These are phyloP conservation scores for Ladona fulva DNA, from an alignment of 1,140 invertebrate species.

Conservation along the genomic window DNA sequence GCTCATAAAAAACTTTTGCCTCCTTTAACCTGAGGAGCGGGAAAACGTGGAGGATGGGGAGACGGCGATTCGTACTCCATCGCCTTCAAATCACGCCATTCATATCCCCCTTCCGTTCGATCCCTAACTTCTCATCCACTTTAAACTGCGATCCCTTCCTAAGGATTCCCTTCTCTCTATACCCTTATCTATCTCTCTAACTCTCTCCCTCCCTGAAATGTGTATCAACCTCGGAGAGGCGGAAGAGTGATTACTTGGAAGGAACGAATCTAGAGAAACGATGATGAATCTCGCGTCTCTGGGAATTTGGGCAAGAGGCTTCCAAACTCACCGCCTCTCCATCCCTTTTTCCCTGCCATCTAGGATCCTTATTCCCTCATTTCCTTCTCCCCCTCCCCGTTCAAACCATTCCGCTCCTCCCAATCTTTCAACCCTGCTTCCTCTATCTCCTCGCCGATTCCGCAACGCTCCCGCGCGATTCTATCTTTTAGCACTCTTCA, in stretches of 20 bases:
- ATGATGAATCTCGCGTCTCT: constrained; percentile 1
- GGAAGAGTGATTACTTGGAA: neutral
- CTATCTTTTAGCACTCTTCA: neutral
- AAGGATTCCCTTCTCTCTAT: neutral
- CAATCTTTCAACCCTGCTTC: neutral
- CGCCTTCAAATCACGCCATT: neutral
- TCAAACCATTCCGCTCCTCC: neutral
- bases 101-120: neutral
- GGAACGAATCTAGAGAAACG: neutral
- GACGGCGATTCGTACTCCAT: no score
- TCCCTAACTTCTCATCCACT: neutral
- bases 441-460: neutral
- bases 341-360: neutral
- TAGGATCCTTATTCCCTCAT: neutral
- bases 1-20: no score
- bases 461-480: neutral
- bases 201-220: neutral
- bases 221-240: neutral
- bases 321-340: neutral
- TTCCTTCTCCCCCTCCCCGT: neutral
- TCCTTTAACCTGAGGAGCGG: no score
- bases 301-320: neutral
- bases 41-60: no score
- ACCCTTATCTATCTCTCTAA: neutral
- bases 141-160: neutral